Evolutionary conservation across 2,797 vertebrate genomes (phyloP), one percentile per base, ranked within the genome.

Genomic region (Novumbra hubbsi): DNA sequence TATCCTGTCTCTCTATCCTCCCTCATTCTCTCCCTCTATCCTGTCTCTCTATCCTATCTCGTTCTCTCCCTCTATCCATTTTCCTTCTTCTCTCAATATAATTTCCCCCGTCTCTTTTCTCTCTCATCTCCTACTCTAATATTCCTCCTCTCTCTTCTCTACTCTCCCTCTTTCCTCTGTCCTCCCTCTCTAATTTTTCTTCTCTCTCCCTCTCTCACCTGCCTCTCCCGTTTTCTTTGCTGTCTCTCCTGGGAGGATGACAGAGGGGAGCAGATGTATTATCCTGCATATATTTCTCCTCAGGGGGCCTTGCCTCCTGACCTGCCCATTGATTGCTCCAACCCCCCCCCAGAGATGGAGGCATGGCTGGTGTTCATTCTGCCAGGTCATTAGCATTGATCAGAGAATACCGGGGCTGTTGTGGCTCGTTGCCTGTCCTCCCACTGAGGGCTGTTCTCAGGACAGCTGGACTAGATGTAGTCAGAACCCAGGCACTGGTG

Each of bases 301-400:
- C 21, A 2, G 55, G 17, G 55, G 55, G 55, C 55, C 8, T 7
- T n/a, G 55, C 21, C n/a, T 57, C n/a, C 75, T 88, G 84, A 90
- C 88, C 89, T 83, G 73, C 72, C 75, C 38, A 88, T 91, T 55
- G 84, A 90, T 85, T 81, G n/a, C 38, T 76, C 83, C 78, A n/a
- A 32, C 68, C 63, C 1, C 73, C 71, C 83, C 81, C 74, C 45
- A 45, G 85, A 83, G 84, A 72, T 84, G 81, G 68, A 27, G 21
- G 4, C 73, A 80, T 64, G 68, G 66, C 78, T 68, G 30, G 72
- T 77, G 16, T 76, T 82, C 80, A 77, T 86, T 89, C 79, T 81
- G 73, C 71, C 78, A 75, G 80, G 86, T 85, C 84, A 88, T 91
- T 91, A 88, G 80, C 80, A 87, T 84, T 84, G 88, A 91, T 89